These are phyloP conservation scores for Nyctalus aviator DNA, from an alignment of 2,797 vertebrate genomes.

Conservation along the genomic window DNA sequence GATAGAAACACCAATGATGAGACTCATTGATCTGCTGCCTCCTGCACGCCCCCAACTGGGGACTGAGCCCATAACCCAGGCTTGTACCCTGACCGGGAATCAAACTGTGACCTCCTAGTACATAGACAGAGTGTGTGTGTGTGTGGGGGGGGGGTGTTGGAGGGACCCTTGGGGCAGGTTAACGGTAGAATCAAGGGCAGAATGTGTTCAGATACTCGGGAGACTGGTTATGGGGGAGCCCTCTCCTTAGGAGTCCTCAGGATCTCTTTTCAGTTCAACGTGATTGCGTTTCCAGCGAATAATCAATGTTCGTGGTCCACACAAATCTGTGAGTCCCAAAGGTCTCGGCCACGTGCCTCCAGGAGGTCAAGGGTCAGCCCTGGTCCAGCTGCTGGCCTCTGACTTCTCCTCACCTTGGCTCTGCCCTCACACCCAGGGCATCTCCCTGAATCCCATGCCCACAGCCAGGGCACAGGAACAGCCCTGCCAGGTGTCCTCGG, in stretches of 20 bases:
- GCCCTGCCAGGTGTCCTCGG: background rate
- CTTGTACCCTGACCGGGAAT: too few species aligned
- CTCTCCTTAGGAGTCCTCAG: background rate
- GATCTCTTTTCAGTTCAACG: background rate
- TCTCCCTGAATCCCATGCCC: background rate
- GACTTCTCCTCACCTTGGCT: background rate
- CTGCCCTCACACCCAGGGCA: background rate
- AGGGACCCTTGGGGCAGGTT: too few species aligned
- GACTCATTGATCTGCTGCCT: too few species aligned
- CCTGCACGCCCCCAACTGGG: too few species aligned
- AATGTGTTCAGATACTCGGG: background rate
- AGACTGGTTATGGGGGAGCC: background rate
- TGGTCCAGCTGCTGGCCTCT: background rate
- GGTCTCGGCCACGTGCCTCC: background rate
- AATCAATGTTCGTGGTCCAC: background rate
- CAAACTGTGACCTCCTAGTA: too few species aligned
- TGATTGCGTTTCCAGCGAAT: background rate
- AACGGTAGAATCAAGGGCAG: background rate
- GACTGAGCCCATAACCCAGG: too few species aligned
- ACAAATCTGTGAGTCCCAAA: background rate
- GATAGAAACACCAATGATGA: too few species aligned
- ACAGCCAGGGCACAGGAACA: background rate
- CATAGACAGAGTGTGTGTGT: background rate
- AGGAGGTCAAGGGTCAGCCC: background rate
- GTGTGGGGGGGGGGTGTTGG: accelerated